Base-by-base conservation (phyloP, 2,888 invertebrate genomes). In the Ormyrus labotus region DNA sequence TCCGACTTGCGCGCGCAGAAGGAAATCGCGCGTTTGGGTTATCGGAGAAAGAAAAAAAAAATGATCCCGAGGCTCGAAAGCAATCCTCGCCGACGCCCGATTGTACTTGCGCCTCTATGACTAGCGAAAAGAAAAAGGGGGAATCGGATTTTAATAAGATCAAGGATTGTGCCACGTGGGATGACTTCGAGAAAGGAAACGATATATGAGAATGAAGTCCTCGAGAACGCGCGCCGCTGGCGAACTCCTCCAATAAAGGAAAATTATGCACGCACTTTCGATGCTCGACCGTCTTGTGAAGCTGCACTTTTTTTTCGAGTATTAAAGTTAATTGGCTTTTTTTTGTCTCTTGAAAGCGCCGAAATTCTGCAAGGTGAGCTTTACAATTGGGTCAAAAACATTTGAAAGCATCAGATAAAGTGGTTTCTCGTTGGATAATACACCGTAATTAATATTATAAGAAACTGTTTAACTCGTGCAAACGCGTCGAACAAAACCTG, bases 151-250 rank as follows among this genome's bases (percentile, higher is more conserved):
- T 34, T 55, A 80, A 80, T 83, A 80, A 80, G 81, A 77, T 83
- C 76, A 83, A 83, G 82, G 78, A 76, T 71, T 70, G 6, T 67
- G 63, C 69, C 60, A 73, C 78, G 78, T 81, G 71, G 60, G 78
- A 78, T 81, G 78, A 81, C 64, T 82, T 73, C 73, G 53, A 72
- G 65, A 81, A 72, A 65, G 76, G 69, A 58, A 68, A 80, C 55
- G 57, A 48, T 57, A 19, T 34, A n/a, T 48, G 57, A 8, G 47
- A 60, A 51, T 67, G 6, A 51, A 77, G 61, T 77, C 57, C 51
- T 78, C 77, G 53, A 69, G 60, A 77, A 73, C 2, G 1, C 2
- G 34, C 0, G 74, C 80, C 57, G 51, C 69, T 53, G 64, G 68
- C 69, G 13, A 58, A 73, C 9, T 67, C 13, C 51, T 11, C 34